Evolutionary conservation across 2,888 invertebrate species (phyloP).

Genomic region (Ypsolopha scabrella): DNA sequence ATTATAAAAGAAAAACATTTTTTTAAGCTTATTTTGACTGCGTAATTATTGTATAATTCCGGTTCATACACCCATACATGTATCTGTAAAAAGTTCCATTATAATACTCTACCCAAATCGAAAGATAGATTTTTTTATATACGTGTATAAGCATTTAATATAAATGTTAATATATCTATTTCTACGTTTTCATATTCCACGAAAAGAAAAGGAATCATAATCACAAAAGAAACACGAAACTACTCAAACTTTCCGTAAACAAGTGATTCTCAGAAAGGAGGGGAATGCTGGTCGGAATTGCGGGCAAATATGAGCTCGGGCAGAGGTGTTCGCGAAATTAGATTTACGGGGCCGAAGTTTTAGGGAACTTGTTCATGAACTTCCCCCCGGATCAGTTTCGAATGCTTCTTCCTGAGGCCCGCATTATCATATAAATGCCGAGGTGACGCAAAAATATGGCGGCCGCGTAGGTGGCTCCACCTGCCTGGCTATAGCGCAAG

Average conservation of each 20-base stretch:
- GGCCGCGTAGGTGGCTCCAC: conserved; percentile 26
- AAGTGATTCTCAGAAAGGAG: conserved; percentile 5
- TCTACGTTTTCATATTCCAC: too few species aligned
- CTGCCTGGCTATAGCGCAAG: conserved; percentile 10
- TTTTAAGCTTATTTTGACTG: too few species aligned
- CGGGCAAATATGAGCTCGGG: conserved; percentile 37
- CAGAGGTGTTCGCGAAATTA: conserved; percentile 48
- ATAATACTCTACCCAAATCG: too few species aligned
- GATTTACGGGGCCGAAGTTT: conserved; percentile 61
- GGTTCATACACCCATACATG: too few species aligned
- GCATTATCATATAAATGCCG: conserved; percentile 31
- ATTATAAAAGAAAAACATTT: too few species aligned
- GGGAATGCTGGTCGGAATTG: conserved; percentile 21
- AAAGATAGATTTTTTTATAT: too few species aligned
- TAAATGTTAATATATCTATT: too few species aligned
- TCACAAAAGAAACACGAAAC: too few species aligned
- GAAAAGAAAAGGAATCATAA: too few species aligned
- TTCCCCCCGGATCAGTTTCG: conserved; percentile 41
- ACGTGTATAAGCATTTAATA: too few species aligned
- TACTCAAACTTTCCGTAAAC: not conserved
- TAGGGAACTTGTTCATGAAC: conserved; percentile 49
- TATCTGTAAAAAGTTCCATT: too few species aligned
- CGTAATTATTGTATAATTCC: too few species aligned
- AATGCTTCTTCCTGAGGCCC: conserved; percentile 24
- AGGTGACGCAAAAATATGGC: conserved; percentile 62